These are phyloP conservation scores for Macroteleia sp. DNA, from an alignment of 2,888 invertebrate species.

Conservation along the genomic window DNA sequence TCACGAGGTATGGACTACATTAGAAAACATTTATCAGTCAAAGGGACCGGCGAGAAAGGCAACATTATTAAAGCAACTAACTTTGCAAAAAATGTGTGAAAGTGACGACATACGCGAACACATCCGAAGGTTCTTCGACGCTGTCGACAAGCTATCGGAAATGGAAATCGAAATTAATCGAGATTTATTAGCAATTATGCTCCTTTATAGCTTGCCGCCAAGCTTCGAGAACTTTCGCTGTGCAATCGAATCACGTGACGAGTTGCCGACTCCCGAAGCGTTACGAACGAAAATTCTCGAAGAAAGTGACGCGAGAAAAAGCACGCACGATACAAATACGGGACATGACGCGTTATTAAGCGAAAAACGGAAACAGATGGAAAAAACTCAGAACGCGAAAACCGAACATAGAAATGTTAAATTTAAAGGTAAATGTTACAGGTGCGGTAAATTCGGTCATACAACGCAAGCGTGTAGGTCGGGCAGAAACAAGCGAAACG, in stretches of 20 bases:
- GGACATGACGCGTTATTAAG: not conserved
- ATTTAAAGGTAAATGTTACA: not conserved
- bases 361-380: not conserved
- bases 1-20: too few species aligned
- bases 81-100: not conserved
- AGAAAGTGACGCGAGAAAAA: not conserved
- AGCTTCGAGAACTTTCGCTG: not conserved
- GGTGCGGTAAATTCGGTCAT: not conserved
- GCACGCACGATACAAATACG: not conserved
- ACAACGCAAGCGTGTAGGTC: not conserved
- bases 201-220: not conserved
- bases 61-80: not conserved
- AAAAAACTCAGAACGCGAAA: not conserved
- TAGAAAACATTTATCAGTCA: not conserved
- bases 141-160: not conserved
- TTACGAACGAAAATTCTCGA: not conserved
- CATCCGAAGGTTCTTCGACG: not conserved
- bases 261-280: not conserved
- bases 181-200: not conserved
- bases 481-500: too few species aligned
- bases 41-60: slow-evolving; percentile 6
- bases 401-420: not conserved
- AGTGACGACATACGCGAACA: not conserved
- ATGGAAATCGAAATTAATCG: not conserved
- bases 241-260: not conserved